Evolutionary conservation across 2,797 vertebrate genomes (phyloP).

Genomic region (Pteropus rufus): DNA sequence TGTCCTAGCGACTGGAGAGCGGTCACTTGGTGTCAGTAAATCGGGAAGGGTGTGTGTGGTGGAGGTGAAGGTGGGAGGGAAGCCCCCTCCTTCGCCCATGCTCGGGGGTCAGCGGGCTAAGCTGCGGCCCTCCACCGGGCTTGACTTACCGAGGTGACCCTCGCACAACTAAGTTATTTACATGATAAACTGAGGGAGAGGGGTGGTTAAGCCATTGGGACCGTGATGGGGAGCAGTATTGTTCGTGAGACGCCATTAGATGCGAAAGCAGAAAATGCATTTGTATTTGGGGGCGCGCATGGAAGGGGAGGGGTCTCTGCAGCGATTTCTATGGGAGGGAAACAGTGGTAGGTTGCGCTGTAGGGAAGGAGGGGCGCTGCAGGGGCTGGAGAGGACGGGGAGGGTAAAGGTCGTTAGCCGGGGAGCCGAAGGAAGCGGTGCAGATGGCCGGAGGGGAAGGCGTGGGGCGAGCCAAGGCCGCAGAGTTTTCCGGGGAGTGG

Average conservation of each 20-base stretch:
- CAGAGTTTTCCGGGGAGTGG: constrained; percentile 29
- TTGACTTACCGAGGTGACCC: constrained; percentile 56
- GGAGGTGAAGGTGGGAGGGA: constrained; percentile 16
- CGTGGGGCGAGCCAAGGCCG: constrained; percentile 68
- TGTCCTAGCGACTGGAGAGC: constrained; percentile 60
- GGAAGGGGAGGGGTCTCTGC: constrained; percentile 59
- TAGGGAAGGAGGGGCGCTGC: neutral
- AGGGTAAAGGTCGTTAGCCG: constrained; percentile 25
- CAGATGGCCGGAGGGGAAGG: constrained; percentile 51
- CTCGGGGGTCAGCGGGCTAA: constrained; percentile 33
- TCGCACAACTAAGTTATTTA: constrained; percentile 47
- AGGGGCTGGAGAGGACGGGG: neutral
- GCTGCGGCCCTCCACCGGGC: neutral
- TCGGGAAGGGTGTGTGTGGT: neutral
- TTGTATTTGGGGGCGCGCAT: constrained; percentile 1
- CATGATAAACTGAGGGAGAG: neutral
- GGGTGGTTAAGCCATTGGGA: neutral
- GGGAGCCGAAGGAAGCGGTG: constrained; percentile 19
- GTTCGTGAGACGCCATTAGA: constrained; percentile 42
- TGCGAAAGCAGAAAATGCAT: neutral
- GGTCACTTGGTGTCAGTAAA: constrained; percentile 70
- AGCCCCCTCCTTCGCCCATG: constrained; percentile 12
- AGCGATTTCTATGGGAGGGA: neutral
- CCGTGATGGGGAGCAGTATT: neutral
- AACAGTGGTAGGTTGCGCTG: constrained; percentile 13